phyloP scores from a whole-genome alignment of 2,888 invertebrate genomes.

The Vesta saturnalis region DNA sequence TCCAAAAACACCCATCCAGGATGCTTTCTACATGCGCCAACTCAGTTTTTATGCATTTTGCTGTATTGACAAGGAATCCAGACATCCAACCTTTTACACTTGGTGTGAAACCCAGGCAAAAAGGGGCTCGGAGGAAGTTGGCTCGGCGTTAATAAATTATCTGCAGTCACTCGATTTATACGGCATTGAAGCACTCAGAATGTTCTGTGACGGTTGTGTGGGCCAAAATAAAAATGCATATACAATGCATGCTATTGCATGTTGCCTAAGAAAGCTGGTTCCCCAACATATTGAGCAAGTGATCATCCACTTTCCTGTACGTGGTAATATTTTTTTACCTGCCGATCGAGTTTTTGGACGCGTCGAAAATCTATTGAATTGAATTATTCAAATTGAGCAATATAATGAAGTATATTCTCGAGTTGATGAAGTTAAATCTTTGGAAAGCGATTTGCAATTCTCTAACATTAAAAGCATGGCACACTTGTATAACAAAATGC shows the following conservation, averaged over 20 bases:
- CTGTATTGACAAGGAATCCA: slow-evolving; percentile 26
- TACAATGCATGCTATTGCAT: slow-evolving; percentile 16
- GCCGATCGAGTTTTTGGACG: slow-evolving; percentile 27
- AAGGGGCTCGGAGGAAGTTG: slow-evolving; percentile 2
- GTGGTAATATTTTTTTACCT: slow-evolving; percentile 24
- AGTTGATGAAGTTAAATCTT: neutral
- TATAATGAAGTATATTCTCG: neutral
- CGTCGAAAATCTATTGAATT: too few relatives aligned
- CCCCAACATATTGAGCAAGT: neutral
- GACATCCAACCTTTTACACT: slow-evolving; percentile 29
- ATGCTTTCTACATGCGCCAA: slow-evolving; percentile 41
- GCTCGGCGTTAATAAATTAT: neutral
- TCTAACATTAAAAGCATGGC: neutral
- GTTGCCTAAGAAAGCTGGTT: slow-evolving; percentile 17
- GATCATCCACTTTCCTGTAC: slow-evolving; percentile 16
- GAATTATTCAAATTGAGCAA: neutral
- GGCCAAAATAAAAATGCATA: slow-evolving; percentile 37
- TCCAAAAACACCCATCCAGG: slow-evolving; percentile 27
- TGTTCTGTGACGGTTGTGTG: slow-evolving; percentile 29
- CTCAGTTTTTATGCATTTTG: slow-evolving; percentile 33
- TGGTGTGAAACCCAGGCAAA: slow-evolving; percentile 24
- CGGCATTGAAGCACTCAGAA: slow-evolving; percentile 5
- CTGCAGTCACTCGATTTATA: slow-evolving; percentile 1
- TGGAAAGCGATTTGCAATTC: neutral
- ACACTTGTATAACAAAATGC: neutral